Evolutionary conservation across 2,797 vertebrate genomes (phyloP).

Genomic region (Fundulus diaphanus): DNA sequence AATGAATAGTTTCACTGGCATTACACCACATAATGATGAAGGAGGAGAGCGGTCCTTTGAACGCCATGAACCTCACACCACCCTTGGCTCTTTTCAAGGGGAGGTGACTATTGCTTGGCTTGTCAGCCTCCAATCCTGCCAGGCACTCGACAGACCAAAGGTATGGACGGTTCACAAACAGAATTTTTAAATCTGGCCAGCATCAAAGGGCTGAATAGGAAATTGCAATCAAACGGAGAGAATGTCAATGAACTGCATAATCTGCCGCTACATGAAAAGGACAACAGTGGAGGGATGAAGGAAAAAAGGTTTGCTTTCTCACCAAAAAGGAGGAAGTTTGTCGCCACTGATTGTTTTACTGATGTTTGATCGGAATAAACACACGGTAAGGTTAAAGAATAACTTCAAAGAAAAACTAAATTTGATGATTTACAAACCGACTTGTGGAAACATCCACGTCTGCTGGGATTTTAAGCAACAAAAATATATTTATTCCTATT

Average conservation of each 20-base stretch:
- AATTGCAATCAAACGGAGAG: conserved; percentile 76
- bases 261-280: conserved; percentile 34
- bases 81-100: conserved; percentile 70
- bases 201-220: conserved; percentile 80
- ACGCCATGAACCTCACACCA: conserved; percentile 56
- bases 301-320: conserved; percentile 6
- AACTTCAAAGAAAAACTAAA: not conserved
- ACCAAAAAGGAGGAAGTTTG: not conserved
- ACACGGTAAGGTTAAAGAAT: not conserved
- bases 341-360: not conserved
- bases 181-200: conserved; percentile 79
- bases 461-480: not conserved
- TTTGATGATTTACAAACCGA: not conserved
- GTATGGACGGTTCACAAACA: conserved; percentile 81
- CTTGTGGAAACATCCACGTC: not conserved
- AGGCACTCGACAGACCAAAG: conserved; percentile 79
- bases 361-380: not conserved
- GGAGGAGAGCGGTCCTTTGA: conserved; percentile 68
- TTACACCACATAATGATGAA: conserved; percentile 55
- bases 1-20: conserved; percentile 18
- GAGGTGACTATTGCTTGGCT: conserved; percentile 75
- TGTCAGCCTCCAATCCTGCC: conserved; percentile 74
- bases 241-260: conserved; percentile 75
- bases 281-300: conserved; percentile 25
- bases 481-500: not conserved